Base-by-base conservation (phyloP, 2,113 vertebrate genomes). In the Esox niger region DNA sequence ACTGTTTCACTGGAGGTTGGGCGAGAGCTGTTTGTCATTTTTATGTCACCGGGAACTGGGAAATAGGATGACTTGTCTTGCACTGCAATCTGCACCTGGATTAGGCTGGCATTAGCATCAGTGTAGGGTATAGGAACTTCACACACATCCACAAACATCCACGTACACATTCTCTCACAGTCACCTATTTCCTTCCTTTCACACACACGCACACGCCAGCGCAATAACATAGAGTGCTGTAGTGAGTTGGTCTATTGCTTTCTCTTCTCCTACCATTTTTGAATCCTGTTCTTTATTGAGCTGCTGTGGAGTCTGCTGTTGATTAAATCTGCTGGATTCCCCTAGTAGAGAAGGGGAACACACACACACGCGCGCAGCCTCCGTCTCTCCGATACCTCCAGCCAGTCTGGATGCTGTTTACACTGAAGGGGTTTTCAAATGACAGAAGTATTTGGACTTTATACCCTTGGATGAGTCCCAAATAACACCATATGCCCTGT, bases 231-330 rank as follows among this genome's bases (percentile, higher is more conserved):
- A n/a, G 5, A 17, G 56, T 58, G 56, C 66, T 68, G 80, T 76
- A 82, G 73, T 25, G 75, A 81, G 84, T 75, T 70, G 86, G 86
- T 85, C 87, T 86, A 86, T 88, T 86, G 87, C 79, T 86, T n/a
- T 23, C 58, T 61, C 72, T 73, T 80, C 75, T 69, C 74, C 84
- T 81, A 75, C 86, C 81, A 77, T 84, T 88, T 86, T 81, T 84
- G 84, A 85, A 87, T 88, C 80, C 82, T 74, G 82, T 62, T 81
- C 87, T 88, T 88, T 88, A 89, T 89, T 87, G 87, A 87, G 83
- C 82, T 76, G 76, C 83, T 82, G 81, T 68, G 82, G 80, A 82
- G 85, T 83, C 84, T 84, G 86, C 78, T 81, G 79, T 82, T 88
- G 89, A 90, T 90, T 90, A 90, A 89, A 90, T 81, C 72, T 79